Conservation (phyloP, 2,113 vertebrate genomes). For the Poeciliopsis turrubarensis region DNA sequence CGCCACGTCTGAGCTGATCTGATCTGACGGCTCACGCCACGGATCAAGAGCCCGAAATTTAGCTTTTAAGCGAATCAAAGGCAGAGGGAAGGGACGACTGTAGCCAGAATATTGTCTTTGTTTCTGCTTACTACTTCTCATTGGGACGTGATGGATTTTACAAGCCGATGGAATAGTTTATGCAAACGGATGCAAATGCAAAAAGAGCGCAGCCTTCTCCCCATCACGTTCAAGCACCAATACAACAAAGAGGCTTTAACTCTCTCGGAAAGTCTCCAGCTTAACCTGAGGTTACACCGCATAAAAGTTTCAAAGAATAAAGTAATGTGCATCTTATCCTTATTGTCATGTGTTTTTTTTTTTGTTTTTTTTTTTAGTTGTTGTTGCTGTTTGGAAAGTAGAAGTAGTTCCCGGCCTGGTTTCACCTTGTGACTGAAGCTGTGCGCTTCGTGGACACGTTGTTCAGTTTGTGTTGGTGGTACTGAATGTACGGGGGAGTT, state of each 20-base stretch:
- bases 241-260: neutral
- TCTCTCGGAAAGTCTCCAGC: neutral
- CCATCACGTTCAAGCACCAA: neutral
- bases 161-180: slow-evolving; percentile 1
- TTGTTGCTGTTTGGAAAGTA: slow-evolving; percentile 38
- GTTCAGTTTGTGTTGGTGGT: slow-evolving; percentile 32
- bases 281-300: neutral
- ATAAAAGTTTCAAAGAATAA: neutral
- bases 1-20: neutral
- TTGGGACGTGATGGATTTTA: slow-evolving; percentile 6
- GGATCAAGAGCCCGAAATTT: neutral
- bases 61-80: neutral
- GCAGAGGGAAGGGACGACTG: neutral
- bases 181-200: slow-evolving; percentile 52
- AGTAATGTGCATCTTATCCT: neutral
- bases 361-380: neutral
- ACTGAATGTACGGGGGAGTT: neutral
- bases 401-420: slow-evolving; percentile 26
- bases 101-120: too few species aligned
- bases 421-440: slow-evolving; percentile 32
- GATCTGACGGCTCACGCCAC: neutral
- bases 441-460: slow-evolving; percentile 21
- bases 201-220: neutral
- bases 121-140: neutral
- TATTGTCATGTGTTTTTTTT: neutral